These are phyloP conservation scores for Tigriopus japonicus DNA, from an alignment of 1,140 invertebrate genomes.

Conservation along the genomic window DNA sequence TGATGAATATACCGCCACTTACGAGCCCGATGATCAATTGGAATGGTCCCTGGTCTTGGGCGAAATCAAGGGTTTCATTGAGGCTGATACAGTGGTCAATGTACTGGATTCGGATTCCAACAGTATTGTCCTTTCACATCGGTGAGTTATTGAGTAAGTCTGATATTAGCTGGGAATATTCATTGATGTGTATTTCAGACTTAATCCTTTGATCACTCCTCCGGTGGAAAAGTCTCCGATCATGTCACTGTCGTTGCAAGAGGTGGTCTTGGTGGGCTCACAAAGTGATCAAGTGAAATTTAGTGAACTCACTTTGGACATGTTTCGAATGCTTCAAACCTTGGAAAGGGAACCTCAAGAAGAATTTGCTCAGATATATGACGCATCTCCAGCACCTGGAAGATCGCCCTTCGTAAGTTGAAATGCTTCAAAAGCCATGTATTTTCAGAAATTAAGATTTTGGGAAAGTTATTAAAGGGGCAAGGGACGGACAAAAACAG, in stretches of 20 bases:
- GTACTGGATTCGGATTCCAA: conserved; percentile 69
- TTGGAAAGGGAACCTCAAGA: conserved; percentile 76
- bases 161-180: too few relatives aligned
- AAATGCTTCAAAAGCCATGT: too few relatives aligned
- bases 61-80: conserved; percentile 85
- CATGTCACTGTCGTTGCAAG: conserved; percentile 71
- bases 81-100: conserved; percentile 69
- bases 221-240: conserved; percentile 60
- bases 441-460: too few relatives aligned
- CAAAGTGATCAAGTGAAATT: conserved; percentile 91
- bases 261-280: conserved; percentile 85
- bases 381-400: conserved; percentile 63
- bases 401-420: conserved; percentile 35
- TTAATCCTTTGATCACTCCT: conserved; percentile 63
- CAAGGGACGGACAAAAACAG: too few relatives aligned
- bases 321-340: conserved; percentile 92
- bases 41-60: conserved; percentile 87
- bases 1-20: conserved; percentile 79
- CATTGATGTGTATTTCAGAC: conserved; percentile 29
- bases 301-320: conserved; percentile 90
- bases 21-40: conserved; percentile 87
- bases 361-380: conserved; percentile 42
- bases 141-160: too few relatives aligned
- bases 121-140: conserved; percentile 58
- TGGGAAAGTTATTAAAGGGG: too few relatives aligned